Conservation (phyloP, 2,113 vertebrate species). For the Zosterops japonicus region DNA sequence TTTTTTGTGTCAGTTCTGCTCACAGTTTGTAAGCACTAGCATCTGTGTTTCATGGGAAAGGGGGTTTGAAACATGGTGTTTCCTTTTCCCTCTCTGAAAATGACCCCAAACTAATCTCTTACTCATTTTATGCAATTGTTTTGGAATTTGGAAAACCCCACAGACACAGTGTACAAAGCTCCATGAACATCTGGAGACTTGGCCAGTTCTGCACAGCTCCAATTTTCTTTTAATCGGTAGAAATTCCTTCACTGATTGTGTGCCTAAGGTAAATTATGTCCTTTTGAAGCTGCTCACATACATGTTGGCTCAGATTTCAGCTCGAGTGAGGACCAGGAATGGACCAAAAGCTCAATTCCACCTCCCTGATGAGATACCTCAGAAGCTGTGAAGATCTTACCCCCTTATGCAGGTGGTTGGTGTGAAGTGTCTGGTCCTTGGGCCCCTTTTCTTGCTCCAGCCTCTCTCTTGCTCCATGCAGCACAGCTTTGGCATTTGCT, state of each 20-base stretch:
- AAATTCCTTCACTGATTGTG: constrained; percentile 49
- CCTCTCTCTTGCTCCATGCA: background rate
- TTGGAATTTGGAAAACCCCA: constrained; percentile 58
- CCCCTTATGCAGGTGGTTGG: fast-evolving
- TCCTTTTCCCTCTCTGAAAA: background rate
- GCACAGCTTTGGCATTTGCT: background rate
- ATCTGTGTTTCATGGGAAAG: constrained; percentile 32
- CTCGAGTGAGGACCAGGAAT: background rate
- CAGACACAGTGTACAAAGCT: background rate
- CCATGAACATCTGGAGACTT: constrained; percentile 53
- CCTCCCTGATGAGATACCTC: background rate
- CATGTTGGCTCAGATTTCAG: background rate
- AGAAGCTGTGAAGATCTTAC: background rate
- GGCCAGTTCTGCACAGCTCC: background rate
- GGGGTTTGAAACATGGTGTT: background rate
- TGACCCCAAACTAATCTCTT: constrained; percentile 14
- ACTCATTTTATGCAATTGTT: constrained; percentile 34
- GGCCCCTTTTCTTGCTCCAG: background rate
- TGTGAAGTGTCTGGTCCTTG: background rate
- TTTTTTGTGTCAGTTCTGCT: background rate
- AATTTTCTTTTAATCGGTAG: constrained; percentile 9
- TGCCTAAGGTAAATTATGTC: constrained; percentile 53
- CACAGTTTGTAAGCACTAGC: background rate
- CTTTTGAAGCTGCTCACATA: constrained; percentile 50
- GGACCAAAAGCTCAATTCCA: background rate